phyloP scores from a whole-genome alignment of 2,797 vertebrate genomes.

The Setipinna tenuifilis region DNA sequence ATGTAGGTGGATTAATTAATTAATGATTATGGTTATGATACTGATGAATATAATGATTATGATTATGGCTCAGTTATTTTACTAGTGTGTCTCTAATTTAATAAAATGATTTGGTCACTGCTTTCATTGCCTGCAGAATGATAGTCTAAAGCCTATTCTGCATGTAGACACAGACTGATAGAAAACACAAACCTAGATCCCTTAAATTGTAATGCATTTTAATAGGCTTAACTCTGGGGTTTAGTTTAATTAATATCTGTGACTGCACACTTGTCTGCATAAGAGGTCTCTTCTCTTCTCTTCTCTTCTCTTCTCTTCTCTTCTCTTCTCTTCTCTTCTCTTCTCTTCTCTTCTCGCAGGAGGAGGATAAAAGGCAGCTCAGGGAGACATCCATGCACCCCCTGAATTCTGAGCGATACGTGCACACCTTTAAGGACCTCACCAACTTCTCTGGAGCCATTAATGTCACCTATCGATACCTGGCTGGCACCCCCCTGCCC shows the following conservation, averaged over 20 bases:
- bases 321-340: too few relatives aligned
- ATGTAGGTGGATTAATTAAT: neutral
- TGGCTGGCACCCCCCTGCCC: slow-evolving; percentile 90
- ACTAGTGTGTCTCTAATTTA: neutral
- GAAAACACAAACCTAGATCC: slow-evolving; percentile 1
- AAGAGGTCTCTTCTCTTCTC: slow-evolving; percentile 42
- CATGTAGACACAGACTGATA: neutral
- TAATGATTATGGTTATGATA: neutral
- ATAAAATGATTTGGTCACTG: slow-evolving; percentile 2
- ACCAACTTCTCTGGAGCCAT: slow-evolving; percentile 95
- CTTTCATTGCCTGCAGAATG: neutral
- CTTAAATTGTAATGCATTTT: neutral
- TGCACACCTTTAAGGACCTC: slow-evolving; percentile 91
- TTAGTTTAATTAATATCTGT: slow-evolving; percentile 10
- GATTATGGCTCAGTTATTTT: neutral
- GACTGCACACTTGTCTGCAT: neutral
- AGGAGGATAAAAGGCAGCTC: slow-evolving; percentile 89
- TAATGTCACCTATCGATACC: slow-evolving; percentile 95
- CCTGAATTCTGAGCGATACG: slow-evolving; percentile 88
- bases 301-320: slow-evolving; percentile 23
- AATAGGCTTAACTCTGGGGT: slow-evolving; percentile 39
- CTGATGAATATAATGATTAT: neutral
- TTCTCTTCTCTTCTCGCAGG: slow-evolving; percentile 71
- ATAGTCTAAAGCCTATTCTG: neutral
- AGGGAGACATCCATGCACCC: slow-evolving; percentile 90